These are phyloP conservation scores for Chlorocebus sabaeus DNA, from an alignment of 2,113 vertebrate species.

Conservation along the genomic window DNA sequence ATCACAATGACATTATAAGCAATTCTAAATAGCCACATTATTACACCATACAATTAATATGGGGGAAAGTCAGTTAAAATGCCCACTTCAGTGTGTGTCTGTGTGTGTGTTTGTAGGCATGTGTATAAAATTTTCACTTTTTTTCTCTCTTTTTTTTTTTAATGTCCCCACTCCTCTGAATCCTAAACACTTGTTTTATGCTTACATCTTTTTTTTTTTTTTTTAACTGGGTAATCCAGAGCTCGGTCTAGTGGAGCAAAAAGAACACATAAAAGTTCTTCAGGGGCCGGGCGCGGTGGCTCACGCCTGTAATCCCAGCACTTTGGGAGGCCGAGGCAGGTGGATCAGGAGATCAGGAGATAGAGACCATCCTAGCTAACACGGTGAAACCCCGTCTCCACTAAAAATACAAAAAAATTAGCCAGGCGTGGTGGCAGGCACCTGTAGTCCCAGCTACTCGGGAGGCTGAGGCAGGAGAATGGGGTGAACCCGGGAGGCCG, in stretches of 20 bases:
- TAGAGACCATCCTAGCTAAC: no score
- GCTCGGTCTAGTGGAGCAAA: not conserved
- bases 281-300: not conserved
- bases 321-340: no score
- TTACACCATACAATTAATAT: not conserved
- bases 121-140: not conserved
- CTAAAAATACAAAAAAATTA: no score
- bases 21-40: conserved; percentile 33
- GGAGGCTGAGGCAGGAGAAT: no score
- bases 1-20: not conserved
- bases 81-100: not conserved
- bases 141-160: not conserved
- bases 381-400: no score
- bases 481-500: no score
- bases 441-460: no score
- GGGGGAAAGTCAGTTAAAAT: conserved; percentile 8
- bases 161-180: not conserved
- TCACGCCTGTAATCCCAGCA: no score
- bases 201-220: not conserved
- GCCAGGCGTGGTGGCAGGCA: no score
- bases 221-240: not conserved
- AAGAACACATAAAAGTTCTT: not conserved
- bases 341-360: no score
- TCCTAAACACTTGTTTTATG: not conserved
- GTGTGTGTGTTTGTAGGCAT: not conserved